A percentile compares a stretch with the other conserved stretches of the same genome.
Evolutionary conservation across 2,888 invertebrate genomes (phyloP).

Genomic region (Drosophila subquinaria): DNA sequence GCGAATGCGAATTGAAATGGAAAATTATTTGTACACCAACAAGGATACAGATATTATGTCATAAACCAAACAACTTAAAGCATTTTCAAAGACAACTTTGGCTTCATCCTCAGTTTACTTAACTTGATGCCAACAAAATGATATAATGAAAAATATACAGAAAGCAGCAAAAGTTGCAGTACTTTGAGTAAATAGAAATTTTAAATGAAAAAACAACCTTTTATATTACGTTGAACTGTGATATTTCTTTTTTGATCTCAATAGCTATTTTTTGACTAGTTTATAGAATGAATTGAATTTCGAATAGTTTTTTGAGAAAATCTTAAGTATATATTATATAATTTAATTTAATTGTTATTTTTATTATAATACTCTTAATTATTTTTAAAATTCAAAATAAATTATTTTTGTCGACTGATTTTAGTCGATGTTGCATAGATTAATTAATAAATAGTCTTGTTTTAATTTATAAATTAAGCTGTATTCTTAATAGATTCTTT

Average conservation of each 20-base stretch:
- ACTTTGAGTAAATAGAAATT: neutral
- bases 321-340: no score
- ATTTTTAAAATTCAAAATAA: no score
- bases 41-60: slow-evolving; percentile 25
- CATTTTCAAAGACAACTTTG: slow-evolving; percentile 20
- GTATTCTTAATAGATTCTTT: neutral
- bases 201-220: neutral
- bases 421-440: no score
- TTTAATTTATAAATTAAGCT: no score
- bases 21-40: slow-evolving; percentile 25
- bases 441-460: no score
- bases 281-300: no score
- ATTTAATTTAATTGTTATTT: no score
- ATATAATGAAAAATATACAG: neutral
- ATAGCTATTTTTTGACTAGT: neutral
- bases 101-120: slow-evolving; percentile 9
- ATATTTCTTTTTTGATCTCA: neutral
- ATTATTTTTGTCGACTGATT: no score
- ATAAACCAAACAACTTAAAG: slow-evolving; percentile 25
- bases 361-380: no score
- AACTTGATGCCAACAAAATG: slow-evolving; percentile 7
- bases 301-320: neutral
- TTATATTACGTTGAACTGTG: no score
- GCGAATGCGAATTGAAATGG: slow-evolving; percentile 31
- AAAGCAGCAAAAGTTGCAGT: neutral